Percentiles rank a stretch among this genome's conserved stretches.
phyloP scores from a whole-genome alignment of 2,797 vertebrate species.

The Sebastes baramenuke region DNA sequence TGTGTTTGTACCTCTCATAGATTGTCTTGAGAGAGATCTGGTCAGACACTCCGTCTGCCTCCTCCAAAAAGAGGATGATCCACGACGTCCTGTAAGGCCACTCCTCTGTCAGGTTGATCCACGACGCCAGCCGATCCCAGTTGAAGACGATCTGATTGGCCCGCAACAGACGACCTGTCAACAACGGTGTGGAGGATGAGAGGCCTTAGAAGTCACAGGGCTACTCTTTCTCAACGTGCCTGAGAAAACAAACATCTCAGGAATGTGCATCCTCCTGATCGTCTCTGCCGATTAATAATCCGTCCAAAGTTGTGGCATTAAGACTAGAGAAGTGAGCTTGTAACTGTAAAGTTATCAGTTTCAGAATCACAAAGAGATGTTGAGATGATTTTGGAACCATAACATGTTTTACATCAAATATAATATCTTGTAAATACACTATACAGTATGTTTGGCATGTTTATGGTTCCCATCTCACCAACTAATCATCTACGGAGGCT shows the following conservation, averaged over 20 bases:
- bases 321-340: not conserved
- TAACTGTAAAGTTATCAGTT: not conserved
- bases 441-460: not conserved
- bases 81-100: slow-evolving; percentile 98
- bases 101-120: slow-evolving; percentile 99
- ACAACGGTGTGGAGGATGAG: not conserved
- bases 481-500: not conserved
- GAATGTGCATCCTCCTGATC: not conserved
- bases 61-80: slow-evolving; percentile 96
- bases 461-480: not conserved
- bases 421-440: not conserved
- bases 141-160: slow-evolving; percentile 98
- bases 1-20: slow-evolving; percentile 90
- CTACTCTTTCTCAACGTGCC: not conserved
- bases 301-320: not conserved
- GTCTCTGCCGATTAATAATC: not conserved
- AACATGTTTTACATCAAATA: not conserved
- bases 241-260: not conserved
- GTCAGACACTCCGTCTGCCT: slow-evolving; percentile 91
- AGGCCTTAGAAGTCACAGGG: not conserved
- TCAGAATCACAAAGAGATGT: not conserved
- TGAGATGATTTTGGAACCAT: not conserved
- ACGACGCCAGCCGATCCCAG: slow-evolving; percentile 97
- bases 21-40: slow-evolving; percentile 91
- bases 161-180: slow-evolving; percentile 90